Base-by-base conservation (phyloP, 2,113 vertebrate genomes). In the Spea multiplicata region DNA sequence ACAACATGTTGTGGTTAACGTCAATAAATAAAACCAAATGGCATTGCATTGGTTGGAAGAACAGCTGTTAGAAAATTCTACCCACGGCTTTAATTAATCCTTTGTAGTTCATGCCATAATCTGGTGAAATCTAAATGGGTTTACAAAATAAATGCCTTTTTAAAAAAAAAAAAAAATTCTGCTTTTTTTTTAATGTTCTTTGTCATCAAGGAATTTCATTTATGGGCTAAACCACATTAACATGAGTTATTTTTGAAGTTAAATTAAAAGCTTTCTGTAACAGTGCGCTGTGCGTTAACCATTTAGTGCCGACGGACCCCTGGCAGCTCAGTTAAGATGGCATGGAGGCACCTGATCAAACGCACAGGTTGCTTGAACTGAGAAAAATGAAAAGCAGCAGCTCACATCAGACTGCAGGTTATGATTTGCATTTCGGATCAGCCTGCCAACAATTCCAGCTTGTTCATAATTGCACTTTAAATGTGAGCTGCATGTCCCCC, bases 401-500 rank as follows among this genome's bases (percentile, higher is more conserved):
- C 89, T 86, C 86, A 84, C 84, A 85, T 86, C 83, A 89, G 88
- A 84, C 90, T 89, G 89, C 88, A 85, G 83, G 0, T 65, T 75
- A 79, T 86, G 83, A 90, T 92, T 89, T 91, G 89, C 88, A 88
- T 92, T 91, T 86, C 84, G 88, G 92, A 89, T 90, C 85, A 87
- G 87, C 71, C 86, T 86, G 84, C 87, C 83, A 85, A 74, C 83
- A 87, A 81, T 75, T 81, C 82, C 82, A 75, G 17, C 81, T 65
- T 85, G 77, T 66, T 82, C 83, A 52, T 62, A 49, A 76, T 74
- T 65, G 62, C 86, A 66, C 75, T 85, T 88, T 85, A 87, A 80
- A 86, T 87, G 4, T 5, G 55, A 53, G 50, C 4, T 76, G 82
- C 66, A 78, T 83, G 82, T 71, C 82, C 80, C 67, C 44, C 53